Percentiles rank a stretch among this genome's conserved stretches.
Conservation (phyloP, 1,140 invertebrate species). For the Tyrophagus putrescentiae region DNA sequence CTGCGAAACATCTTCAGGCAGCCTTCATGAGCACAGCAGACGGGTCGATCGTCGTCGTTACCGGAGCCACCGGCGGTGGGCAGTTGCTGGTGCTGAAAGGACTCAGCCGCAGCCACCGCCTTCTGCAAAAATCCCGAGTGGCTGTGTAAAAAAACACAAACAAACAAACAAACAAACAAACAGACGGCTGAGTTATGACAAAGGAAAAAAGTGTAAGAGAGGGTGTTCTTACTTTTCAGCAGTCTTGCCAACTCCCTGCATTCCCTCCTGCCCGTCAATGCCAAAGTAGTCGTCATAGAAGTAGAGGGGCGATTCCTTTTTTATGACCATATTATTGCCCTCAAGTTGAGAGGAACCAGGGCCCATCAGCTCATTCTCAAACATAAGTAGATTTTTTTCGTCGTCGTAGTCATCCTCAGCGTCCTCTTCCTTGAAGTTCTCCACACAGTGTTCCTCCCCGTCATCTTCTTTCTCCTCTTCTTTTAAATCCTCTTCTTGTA, state of each 20-base stretch:
- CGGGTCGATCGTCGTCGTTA: slow-evolving; percentile 63
- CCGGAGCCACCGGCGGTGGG: too few relatives aligned
- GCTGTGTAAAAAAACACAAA: slow-evolving; percentile 40
- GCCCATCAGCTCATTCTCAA: background rate
- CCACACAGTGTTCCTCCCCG: background rate
- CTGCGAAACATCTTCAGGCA: slow-evolving; percentile 91
- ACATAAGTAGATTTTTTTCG: slow-evolving; percentile 48
- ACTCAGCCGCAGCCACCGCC: slow-evolving; percentile 67
- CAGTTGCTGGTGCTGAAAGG: too few relatives aligned
- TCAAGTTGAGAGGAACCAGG: background rate
- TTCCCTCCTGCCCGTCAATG: slow-evolving; percentile 49
- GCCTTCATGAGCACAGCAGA: slow-evolving; percentile 85
- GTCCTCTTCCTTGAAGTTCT: slow-evolving; percentile 1
- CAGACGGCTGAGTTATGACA: slow-evolving; percentile 12
- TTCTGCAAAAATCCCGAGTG: slow-evolving; percentile 33
- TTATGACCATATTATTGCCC: background rate
- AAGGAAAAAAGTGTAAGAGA: slow-evolving; percentile 64
- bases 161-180: too few relatives aligned
- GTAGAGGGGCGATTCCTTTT: background rate
- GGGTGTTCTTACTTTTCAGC: slow-evolving; percentile 83
- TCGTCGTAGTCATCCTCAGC: slow-evolving; percentile 69
- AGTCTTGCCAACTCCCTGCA: slow-evolving; percentile 74
- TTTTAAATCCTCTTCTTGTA: slow-evolving; percentile 10
- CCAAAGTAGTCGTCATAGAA: too few relatives aligned
- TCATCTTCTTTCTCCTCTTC: background rate